Conservation (phyloP, 2,797 vertebrate genomes). For the Gadopsis bispinosus region DNA sequence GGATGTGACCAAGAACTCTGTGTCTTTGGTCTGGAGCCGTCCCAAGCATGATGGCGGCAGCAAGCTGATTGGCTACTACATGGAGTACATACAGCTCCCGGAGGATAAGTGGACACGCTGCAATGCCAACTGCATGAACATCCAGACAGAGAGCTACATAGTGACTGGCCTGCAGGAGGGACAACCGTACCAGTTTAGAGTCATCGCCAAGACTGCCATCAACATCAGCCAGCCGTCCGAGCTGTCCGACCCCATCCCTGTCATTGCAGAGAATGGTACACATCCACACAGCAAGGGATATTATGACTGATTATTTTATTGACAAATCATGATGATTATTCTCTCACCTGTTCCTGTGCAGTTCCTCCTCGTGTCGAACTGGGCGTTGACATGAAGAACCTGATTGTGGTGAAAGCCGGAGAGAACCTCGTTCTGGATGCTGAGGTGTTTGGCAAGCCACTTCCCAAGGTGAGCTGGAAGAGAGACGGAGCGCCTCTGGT, state of each 20-base stretch:
- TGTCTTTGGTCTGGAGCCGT: constrained; percentile 92
- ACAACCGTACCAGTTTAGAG: constrained; percentile 93
- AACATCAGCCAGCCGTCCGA: constrained; percentile 94
- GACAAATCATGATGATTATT: neutral
- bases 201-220: constrained; percentile 93
- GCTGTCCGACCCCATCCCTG: constrained; percentile 92
- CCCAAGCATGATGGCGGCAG: constrained; percentile 97
- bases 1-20: constrained; percentile 92
- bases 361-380: constrained; percentile 96
- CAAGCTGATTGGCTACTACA: constrained; percentile 94
- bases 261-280: constrained; percentile 95
- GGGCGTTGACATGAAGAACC: constrained; percentile 93
- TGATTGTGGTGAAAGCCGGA: constrained; percentile 95
- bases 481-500: constrained; percentile 87
- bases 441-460: constrained; percentile 94
- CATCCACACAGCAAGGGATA: neutral
- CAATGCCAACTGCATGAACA: constrained; percentile 92
- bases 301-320: neutral
- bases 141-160: constrained; percentile 92
- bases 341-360: constrained; percentile 56
- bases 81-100: constrained; percentile 94
- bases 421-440: constrained; percentile 93
- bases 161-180: constrained; percentile 93
- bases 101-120: constrained; percentile 94
- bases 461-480: constrained; percentile 94